phyloP scores from a whole-genome alignment of 1,140 invertebrate species.

The Drosophila sturtevanti region DNA sequence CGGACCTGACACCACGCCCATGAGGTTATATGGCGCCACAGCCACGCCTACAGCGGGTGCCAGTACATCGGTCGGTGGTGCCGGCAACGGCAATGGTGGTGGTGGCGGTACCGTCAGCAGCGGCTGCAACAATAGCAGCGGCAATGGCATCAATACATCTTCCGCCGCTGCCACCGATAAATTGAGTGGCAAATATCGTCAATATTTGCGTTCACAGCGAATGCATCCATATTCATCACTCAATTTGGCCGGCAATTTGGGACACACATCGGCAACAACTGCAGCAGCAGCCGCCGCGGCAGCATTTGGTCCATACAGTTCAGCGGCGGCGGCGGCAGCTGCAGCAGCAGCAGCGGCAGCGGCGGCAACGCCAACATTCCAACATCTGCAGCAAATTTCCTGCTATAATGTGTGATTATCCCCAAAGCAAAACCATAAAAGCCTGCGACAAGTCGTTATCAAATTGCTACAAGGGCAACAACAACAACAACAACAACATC shows the following conservation, averaged over 20 bases:
- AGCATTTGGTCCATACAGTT: conserved; percentile 82
- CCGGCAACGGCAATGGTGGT: conserved; percentile 22
- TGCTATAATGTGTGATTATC: conserved; percentile 85
- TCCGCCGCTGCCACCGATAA: conserved; percentile 77
- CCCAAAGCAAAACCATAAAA: conserved; percentile 5
- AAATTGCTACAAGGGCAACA: conserved; percentile 32
- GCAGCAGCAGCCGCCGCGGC: conserved; percentile 41
- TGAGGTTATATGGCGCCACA: conserved; percentile 55
- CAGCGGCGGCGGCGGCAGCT: conserved; percentile 47
- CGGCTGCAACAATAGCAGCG: conserved; percentile 17
- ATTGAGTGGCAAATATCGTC: conserved; percentile 84
- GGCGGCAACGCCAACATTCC: conserved; percentile 74
- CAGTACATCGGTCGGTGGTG: conserved; percentile 34
- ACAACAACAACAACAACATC: conserved; percentile 18
- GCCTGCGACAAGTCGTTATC: neutral
- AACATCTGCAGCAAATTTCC: conserved; percentile 84
- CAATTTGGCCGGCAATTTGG: conserved; percentile 59
- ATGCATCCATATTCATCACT: conserved; percentile 84
- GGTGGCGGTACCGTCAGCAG: conserved; percentile 21
- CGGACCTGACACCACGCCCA: conserved; percentile 78
- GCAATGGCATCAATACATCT: conserved; percentile 12
- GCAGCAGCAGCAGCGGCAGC: conserved; percentile 24
- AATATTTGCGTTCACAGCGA: conserved; percentile 84
- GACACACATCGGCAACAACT: conserved; percentile 69
- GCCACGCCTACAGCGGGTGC: conserved; percentile 48